Conservation (phyloP, 1,140 invertebrate species). For the Pantala flavescens region DNA sequence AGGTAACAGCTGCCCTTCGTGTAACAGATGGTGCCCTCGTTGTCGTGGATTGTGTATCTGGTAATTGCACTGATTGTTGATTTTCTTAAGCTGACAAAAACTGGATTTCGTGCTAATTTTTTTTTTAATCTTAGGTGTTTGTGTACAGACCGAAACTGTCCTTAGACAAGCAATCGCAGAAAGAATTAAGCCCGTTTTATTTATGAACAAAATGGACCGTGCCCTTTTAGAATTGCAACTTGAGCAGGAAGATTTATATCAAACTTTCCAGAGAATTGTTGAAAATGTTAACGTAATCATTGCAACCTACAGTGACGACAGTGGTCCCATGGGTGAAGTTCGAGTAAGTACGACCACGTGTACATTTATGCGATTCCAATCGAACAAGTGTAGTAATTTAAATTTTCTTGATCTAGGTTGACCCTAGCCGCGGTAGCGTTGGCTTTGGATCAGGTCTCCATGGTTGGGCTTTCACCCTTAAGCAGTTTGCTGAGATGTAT, state of each 20-base stretch:
- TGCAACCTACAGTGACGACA: conserved; percentile 95
- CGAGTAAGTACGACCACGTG: conserved; percentile 48
- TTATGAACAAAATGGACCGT: conserved; percentile 99
- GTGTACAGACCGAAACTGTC: conserved; percentile 98
- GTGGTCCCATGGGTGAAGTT: conserved; percentile 98
- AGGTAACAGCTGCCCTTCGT: conserved; percentile 96
- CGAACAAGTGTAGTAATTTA: not conserved
- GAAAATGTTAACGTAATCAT: conserved; percentile 99
- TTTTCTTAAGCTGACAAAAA: not conserved
- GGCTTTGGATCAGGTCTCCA: conserved; percentile 99
- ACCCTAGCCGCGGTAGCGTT: conserved; percentile 95
- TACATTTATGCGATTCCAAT: conserved; percentile 13
- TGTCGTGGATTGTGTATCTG: conserved; percentile 98
- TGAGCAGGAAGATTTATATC: conserved; percentile 93
- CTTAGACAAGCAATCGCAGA: conserved; percentile 97
- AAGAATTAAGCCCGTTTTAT: conserved; percentile 96
- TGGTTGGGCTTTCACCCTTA: conserved; percentile 99
- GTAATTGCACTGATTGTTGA: conserved; percentile 39
- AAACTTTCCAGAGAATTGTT: conserved; percentile 99
- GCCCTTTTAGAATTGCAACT: conserved; percentile 91
- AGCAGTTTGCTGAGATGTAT: conserved; percentile 99
- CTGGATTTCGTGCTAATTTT: not conserved
- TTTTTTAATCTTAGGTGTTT: conserved; percentile 67
- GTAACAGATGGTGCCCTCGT: conserved; percentile 98
- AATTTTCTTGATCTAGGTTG: conserved; percentile 47